Evolutionary conservation across 1,140 invertebrate genomes (phyloP), one percentile per base, ranked within the genome.

Genomic region (Calliopsis andreniformis): DNA sequence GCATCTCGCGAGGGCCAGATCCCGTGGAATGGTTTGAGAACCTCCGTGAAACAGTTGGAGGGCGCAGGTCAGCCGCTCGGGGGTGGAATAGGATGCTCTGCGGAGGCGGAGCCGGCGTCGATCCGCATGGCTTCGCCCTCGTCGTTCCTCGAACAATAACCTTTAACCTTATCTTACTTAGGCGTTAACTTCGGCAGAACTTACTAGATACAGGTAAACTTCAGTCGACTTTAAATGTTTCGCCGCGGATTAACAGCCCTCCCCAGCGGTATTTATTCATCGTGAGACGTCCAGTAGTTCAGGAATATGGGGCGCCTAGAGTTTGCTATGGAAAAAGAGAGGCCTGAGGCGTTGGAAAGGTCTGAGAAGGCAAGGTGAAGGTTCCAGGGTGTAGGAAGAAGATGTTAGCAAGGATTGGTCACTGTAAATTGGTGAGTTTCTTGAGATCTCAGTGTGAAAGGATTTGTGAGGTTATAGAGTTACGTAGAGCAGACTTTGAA

Each of bases 121-220:
- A 70, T 68, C 63, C 81, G 73, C 83, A 84, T 84, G 83, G 83
- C 83, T 84, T 76, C 83, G 58, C 30, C 39, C 61, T 56, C 61
- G 55, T 62, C 79, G 53, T 56, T 76, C 80, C 56, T 82, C 72
- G 81, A 84, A 83, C 83, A 69, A 84, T 83, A 84, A 84, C 81
- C 81, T 83, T 83, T 80, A 85, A 84, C 79, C 79, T 84, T 84
- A 79, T 84, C 76, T 83, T 59, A 79, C 64, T 80, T 80, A 83
- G 55, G 62, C 59, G 81, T 79, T 79, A 84, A 83, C 80, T 80
- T 84, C 70, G 32, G 56, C 56, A 28, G 61, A 79, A 79, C 77
- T 79, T 80, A n/a, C 53, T 56, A 51, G 70, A 83, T 79, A 64
- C 80, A 79, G 67, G 68, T 61, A 83, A 83, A 82, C 76, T 83